Conservation (phyloP, 2,113 vertebrate species). For the Turnix velox region DNA sequence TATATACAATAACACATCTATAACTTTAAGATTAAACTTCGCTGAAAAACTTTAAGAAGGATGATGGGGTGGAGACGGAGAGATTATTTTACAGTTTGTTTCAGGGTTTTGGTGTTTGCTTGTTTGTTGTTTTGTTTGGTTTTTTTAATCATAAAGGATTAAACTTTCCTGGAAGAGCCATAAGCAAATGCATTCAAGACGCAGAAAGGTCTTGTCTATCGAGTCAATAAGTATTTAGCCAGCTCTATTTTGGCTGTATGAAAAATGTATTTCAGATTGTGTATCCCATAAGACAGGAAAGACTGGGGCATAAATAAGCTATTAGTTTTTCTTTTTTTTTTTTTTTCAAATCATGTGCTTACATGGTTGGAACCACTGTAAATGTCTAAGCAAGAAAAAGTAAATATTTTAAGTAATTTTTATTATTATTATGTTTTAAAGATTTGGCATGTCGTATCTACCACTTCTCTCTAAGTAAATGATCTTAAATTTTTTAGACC, state of each 20-base stretch:
- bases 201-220: neutral
- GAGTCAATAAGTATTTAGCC: neutral
- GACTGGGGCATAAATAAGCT: neutral
- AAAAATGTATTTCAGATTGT: neutral
- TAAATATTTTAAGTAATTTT: neutral
- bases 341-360: neutral
- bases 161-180: neutral
- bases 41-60: neutral
- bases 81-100: neutral
- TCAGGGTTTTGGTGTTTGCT: neutral
- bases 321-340: neutral
- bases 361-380: neutral
- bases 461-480: slow-evolving; percentile 24
- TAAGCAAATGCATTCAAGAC: neutral
- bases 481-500: neutral
- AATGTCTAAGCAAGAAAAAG: neutral
- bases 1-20: neutral
- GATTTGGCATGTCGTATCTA: neutral
- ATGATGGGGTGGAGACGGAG: neutral
- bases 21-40: neutral
- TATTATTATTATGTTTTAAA: neutral
- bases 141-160: neutral
- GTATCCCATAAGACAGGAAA: neutral
- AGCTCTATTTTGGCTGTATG: neutral
- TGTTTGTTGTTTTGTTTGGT: neutral